These are phyloP conservation scores for Lycia hirtaria DNA, from an alignment of 2,888 invertebrate genomes.

Conservation along the genomic window DNA sequence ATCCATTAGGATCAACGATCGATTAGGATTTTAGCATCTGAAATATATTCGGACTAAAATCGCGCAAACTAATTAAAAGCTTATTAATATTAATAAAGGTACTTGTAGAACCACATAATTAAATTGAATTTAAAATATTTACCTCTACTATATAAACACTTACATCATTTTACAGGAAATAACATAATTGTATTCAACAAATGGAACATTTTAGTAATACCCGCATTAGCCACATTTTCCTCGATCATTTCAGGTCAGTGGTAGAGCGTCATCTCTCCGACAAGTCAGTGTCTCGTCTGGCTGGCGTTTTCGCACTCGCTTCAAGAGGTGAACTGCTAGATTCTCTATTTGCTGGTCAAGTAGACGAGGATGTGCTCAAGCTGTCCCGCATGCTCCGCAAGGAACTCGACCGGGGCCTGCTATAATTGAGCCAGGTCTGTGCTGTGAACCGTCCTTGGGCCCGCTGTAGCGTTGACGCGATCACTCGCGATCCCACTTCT, in stretches of 20 bases:
- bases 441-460: conserved; percentile 68
- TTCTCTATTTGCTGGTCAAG: conserved; percentile 74
- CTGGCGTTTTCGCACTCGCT: conserved; percentile 88
- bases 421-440: conserved; percentile 60
- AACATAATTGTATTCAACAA: neutral
- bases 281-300: conserved; percentile 92
- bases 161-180: neutral
- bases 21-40: no score
- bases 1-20: no score
- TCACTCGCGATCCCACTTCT: conserved; percentile 8
- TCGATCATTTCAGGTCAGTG: conserved; percentile 81
- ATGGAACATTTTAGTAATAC: neutral
- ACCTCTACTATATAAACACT: no score
- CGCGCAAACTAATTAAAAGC: no score
- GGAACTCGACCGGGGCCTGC: conserved; percentile 76
- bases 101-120: no score
- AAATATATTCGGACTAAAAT: no score
- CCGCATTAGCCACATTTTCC: neutral
- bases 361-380: conserved; percentile 75
- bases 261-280: conserved; percentile 93
- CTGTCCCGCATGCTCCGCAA: conserved; percentile 78
- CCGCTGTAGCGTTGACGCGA: conserved; percentile 18
- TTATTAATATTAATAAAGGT: no score
- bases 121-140: no score
- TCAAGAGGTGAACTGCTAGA: conserved; percentile 76